Evolutionary conservation across 2,888 invertebrate genomes (phyloP), one percentile per base, ranked within the genome.

Genomic region (Cancer borealis): DNA sequence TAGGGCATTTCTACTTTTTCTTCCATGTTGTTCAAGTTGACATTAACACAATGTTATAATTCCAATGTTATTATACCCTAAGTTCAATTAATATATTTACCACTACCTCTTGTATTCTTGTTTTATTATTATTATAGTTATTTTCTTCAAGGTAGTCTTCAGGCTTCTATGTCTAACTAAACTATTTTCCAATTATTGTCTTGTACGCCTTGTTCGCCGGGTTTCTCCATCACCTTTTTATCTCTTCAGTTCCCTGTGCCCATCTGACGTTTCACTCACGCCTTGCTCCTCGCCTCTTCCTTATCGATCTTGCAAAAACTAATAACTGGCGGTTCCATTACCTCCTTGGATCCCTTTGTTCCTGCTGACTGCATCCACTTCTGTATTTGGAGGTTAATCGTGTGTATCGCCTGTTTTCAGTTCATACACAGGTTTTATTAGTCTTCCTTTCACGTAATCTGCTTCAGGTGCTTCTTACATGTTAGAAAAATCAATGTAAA

Each of bases 271-370:
- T 66, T 14, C 39, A 6, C 47, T 91, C 39, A 66, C 49, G 30
- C 66, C 45, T 8, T n/a, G 39, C 14, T 60, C 2, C 91, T 66
- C 26, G n/a, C 14, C 60, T n/a, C 30, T 60, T 60, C 88, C 47
- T 47, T 79, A 79, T 79, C 79, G 79, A 79, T 79, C 30, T 79
- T 26, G 79, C 79, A 79, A 79, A 66, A 79, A 47, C 88, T 46
- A n/a, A n/a, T 88, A 88, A 49, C 30, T 47, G 47, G 30, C 26
- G 46, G 47, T 88, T 88, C 88, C 47, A 47, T 88, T 49, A 88
- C 46, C 14, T 21, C 26, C 46, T 46, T 49, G 47, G 17, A 30
- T 21, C 47, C 47, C 88, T 88, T 79, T 79, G 79, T 79, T 79
- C 30, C 79, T 30, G 12, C 3, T 79, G 79, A 14, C 79, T 30